Conservation (phyloP, 2,888 invertebrate species). For the Rhopalosiphum nymphaeae region DNA sequence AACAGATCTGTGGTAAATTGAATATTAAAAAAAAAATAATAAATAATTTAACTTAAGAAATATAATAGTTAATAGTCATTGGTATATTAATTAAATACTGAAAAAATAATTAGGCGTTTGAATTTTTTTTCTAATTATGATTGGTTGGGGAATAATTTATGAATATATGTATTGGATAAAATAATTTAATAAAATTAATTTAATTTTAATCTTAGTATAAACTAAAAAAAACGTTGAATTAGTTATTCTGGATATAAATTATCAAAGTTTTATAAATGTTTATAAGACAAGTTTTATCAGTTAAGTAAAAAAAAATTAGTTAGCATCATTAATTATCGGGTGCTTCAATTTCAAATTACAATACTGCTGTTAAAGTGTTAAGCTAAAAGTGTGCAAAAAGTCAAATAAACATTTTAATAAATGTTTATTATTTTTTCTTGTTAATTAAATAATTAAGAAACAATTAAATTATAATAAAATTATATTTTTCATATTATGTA, state of each 20-base stretch:
- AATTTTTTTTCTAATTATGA: not conserved
- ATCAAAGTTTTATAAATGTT: not conserved
- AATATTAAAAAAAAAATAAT: no score
- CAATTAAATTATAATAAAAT: not conserved
- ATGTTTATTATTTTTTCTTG: not conserved
- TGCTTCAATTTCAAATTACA: not conserved
- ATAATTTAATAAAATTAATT: not conserved
- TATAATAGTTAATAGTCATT: not conserved
- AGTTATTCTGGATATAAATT: not conserved
- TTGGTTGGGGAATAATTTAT: not conserved
- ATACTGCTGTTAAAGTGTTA: not conserved
- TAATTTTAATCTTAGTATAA: not conserved
- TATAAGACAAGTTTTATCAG: not conserved
- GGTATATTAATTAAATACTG: not conserved
- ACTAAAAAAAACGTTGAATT: not conserved
- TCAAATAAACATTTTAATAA: not conserved
- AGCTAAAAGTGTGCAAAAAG: not conserved
- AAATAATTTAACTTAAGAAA: no score
- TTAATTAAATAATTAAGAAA: not conserved
- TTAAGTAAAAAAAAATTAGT: not conserved
- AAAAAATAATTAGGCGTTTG: not conserved
- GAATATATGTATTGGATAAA: not conserved
- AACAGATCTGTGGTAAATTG: no score
- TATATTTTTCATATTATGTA: not conserved
- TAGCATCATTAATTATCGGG: not conserved